Percentiles rank a stretch among this genome's conserved stretches.
Conservation (phyloP, 2,797 vertebrate species). For the Onychomys torridus region DNA sequence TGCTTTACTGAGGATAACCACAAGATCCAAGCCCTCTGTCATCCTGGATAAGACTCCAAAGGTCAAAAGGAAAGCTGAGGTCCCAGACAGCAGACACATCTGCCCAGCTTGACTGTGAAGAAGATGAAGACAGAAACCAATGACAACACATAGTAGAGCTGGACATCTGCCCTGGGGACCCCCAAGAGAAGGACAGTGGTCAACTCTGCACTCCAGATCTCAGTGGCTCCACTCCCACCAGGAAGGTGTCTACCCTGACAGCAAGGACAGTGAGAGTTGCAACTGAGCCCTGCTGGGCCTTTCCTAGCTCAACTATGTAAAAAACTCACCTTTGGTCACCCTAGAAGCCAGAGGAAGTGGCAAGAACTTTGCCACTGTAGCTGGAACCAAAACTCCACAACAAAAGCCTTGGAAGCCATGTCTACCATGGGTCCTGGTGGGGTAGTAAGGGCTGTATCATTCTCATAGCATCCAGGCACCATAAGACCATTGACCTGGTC, state of each 20-base stretch:
- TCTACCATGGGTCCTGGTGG: background rate
- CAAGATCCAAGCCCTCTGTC: background rate
- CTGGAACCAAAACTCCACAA: background rate
- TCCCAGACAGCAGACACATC: background rate
- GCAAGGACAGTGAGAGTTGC: background rate
- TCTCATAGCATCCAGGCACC: background rate
- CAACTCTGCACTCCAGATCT: background rate
- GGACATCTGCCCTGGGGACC: rapidly evolving
- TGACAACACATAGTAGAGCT: background rate
- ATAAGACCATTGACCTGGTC: background rate
- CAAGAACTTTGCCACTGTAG: background rate
- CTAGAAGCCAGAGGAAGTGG: too few species aligned
- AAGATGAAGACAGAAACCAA: background rate
- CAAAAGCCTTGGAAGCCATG: background rate
- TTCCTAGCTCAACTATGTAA: background rate
- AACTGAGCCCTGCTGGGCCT: background rate
- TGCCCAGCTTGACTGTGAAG: background rate
- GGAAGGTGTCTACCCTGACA: background rate
- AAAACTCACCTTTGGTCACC: background rate
- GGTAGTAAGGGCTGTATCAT: background rate
- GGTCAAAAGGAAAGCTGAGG: background rate
- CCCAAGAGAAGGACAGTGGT: background rate
- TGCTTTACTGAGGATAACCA: background rate
- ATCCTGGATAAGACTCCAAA: background rate
- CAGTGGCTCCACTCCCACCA: background rate